These are phyloP conservation scores for Ophonus ardosiacus DNA, from an alignment of 2,888 invertebrate species.

Conservation along the genomic window DNA sequence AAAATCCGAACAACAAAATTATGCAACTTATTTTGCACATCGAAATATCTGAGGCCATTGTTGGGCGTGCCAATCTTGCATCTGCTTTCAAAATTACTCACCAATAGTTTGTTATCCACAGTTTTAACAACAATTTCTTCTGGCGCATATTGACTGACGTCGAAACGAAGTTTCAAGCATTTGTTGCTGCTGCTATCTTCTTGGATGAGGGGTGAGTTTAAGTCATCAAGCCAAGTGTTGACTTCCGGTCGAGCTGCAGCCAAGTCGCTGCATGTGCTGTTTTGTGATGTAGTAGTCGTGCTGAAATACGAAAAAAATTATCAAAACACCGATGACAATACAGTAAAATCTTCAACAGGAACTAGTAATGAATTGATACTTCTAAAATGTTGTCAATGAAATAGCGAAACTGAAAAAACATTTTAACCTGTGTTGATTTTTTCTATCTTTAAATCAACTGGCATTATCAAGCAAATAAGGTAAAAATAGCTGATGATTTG, in stretches of 20 bases:
- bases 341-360: too few species aligned
- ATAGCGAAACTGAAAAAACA: background rate
- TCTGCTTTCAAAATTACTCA: slow-evolving; percentile 75
- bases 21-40: background rate
- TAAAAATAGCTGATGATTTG: background rate
- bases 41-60: background rate
- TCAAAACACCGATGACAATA: too few species aligned
- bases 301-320: slow-evolving; percentile 73
- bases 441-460: too few species aligned
- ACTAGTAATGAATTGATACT: too few species aligned
- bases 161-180: slow-evolving; percentile 95
- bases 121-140: slow-evolving; percentile 99
- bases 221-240: slow-evolving; percentile 88
- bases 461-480: background rate
- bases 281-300: slow-evolving; percentile 80
- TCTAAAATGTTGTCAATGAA: background rate
- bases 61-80: background rate
- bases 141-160: slow-evolving; percentile 97
- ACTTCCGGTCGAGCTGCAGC: slow-evolving; percentile 78
- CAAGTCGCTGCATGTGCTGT: slow-evolving; percentile 80
- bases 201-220: slow-evolving; percentile 95
- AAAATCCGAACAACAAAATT: slow-evolving; percentile 7
- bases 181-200: slow-evolving; percentile 96
- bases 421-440: background rate
- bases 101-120: slow-evolving; percentile 97